A percentile compares a stretch with the other conserved stretches of the same genome.
Evolutionary conservation across 2,888 invertebrate genomes (phyloP).

Genomic region (Andrena trimmerana): DNA sequence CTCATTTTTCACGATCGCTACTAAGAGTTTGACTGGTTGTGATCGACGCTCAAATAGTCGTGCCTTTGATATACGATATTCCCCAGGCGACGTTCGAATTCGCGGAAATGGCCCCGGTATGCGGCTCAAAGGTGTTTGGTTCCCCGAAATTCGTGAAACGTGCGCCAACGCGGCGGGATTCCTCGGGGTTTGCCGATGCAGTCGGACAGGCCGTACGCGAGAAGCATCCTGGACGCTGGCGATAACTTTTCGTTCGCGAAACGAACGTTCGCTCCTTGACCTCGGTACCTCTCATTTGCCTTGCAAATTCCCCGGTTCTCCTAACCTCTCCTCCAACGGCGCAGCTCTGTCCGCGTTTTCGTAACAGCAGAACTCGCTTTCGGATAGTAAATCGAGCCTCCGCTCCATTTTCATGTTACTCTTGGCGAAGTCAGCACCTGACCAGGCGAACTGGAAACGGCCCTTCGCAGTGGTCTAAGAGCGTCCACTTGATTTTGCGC

Average conservation of each 20-base stretch:
- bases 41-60: background rate
- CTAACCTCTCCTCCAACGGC: slow-evolving; percentile 22
- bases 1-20: background rate
- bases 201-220: slow-evolving; percentile 28
- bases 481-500: background rate
- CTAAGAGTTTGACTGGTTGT: background rate
- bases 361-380: slow-evolving; percentile 24
- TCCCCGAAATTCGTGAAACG: slow-evolving; percentile 25
- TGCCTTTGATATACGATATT: slow-evolving; percentile 7
- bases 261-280: slow-evolving; percentile 65
- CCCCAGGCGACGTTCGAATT: background rate
- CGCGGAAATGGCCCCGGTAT: background rate
- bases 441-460: background rate
- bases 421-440: background rate
- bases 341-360: slow-evolving; percentile 27
- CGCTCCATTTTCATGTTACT: no score
- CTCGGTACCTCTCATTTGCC: slow-evolving; percentile 67
- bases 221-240: slow-evolving; percentile 22
- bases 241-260: slow-evolving; percentile 60
- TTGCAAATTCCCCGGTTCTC: slow-evolving; percentile 64
- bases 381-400: background rate
- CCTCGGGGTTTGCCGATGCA: slow-evolving; percentile 2
- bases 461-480: background rate
- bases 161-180: background rate
- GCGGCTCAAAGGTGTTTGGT: background rate